Evolutionary conservation across 2,888 invertebrate genomes (phyloP).

Genomic region (Pardosa pseudoannulata): DNA sequence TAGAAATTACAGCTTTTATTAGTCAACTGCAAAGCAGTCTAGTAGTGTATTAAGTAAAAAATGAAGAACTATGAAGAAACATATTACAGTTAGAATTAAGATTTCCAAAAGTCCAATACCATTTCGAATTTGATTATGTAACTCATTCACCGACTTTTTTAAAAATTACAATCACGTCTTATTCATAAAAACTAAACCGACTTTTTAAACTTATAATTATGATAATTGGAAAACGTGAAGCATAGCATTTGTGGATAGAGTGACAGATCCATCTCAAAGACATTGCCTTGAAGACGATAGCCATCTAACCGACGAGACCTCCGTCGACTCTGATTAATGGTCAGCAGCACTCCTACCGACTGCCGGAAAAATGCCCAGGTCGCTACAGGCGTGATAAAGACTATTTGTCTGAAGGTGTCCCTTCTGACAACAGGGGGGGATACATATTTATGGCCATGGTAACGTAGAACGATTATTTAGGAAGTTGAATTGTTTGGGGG

Average conservation of each 20-base stretch:
- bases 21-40: too few relatives aligned
- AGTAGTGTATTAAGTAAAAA: too few relatives aligned
- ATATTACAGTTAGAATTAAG: too few relatives aligned
- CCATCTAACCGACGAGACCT: neutral
- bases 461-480: neutral
- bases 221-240: neutral
- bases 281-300: neutral
- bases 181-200: too few relatives aligned
- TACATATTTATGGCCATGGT: constrained; percentile 30
- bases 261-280: neutral
- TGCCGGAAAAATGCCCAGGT: constrained; percentile 12
- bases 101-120: too few relatives aligned
- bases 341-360: neutral
- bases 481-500: too few relatives aligned
- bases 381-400: constrained; percentile 53
- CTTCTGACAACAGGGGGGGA: neutral
- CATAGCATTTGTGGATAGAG: neutral
- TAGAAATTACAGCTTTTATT: too few relatives aligned
- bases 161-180: too few relatives aligned
- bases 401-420: constrained; percentile 41
- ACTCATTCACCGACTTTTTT: too few relatives aligned
- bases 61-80: too few relatives aligned
- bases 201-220: neutral
- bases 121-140: too few relatives aligned
- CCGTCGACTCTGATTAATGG: constrained; percentile 4